These are phyloP conservation scores for Ahaetulla prasina DNA, from an alignment of 2,113 vertebrate species.

Conservation along the genomic window DNA sequence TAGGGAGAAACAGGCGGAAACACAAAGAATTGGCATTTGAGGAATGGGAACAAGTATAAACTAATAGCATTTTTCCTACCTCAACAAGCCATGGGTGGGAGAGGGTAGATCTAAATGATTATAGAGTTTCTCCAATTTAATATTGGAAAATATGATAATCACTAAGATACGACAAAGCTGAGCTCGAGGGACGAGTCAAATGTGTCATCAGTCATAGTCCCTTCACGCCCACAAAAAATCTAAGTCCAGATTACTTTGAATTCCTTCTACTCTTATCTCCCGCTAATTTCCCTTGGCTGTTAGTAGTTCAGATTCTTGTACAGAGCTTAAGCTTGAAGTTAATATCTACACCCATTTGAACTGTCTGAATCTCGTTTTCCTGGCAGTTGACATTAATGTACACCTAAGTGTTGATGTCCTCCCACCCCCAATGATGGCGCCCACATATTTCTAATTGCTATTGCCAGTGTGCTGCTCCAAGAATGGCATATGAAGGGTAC, in stretches of 20 bases:
- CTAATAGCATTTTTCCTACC: not conserved
- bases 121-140: not conserved
- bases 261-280: not conserved
- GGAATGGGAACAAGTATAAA: not conserved
- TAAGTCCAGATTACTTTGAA: not conserved
- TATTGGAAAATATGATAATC: not conserved
- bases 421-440: not conserved
- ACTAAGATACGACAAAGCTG: not conserved
- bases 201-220: not conserved
- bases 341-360: not conserved
- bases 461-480: not conserved
- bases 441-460: not conserved
- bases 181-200: not conserved
- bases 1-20: not conserved
- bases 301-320: not conserved
- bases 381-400: not conserved
- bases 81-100: not conserved
- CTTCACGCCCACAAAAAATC: not conserved
- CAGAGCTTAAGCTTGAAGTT: not conserved
- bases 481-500: not conserved
- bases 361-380: not conserved
- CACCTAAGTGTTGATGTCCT: not conserved
- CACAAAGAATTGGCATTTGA: not conserved
- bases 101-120: not conserved
- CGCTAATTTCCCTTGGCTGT: not conserved